Conservation (phyloP, 2,797 vertebrate species). For the Columba guinea region DNA sequence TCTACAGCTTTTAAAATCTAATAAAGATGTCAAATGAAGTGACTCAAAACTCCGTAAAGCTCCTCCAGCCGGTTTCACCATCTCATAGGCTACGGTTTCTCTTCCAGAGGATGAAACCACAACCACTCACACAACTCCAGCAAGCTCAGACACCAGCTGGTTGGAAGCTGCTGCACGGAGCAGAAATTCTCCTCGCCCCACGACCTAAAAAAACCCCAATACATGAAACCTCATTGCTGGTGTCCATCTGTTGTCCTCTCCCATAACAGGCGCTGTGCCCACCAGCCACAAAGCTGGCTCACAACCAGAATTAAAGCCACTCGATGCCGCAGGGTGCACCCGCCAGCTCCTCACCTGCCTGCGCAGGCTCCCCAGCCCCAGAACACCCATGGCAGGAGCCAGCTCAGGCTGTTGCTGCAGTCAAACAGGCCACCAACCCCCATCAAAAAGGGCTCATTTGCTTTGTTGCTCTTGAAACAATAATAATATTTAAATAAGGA, state of each 20-base stretch:
- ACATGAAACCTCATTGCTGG: background rate
- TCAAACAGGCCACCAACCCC: background rate
- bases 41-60: background rate
- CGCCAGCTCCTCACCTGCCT: background rate
- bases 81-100: background rate
- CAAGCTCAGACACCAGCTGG: background rate
- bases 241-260: background rate
- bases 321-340: background rate
- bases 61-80: background rate
- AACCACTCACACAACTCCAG: background rate
- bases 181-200: background rate
- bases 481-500: background rate
- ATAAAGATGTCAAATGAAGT: background rate
- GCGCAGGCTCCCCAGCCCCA: background rate
- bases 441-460: background rate
- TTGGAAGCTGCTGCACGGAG: background rate
- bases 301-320: background rate
- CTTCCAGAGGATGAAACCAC: background rate
- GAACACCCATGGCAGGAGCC: background rate
- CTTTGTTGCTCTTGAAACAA: background rate
- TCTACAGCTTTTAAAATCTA: background rate
- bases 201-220: accelerated
- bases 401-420: background rate
- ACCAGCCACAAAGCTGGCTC: background rate
- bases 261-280: background rate